Evolutionary conservation across 2,888 invertebrate genomes (phyloP).

Genomic region (Tetheella fluctuosa): DNA sequence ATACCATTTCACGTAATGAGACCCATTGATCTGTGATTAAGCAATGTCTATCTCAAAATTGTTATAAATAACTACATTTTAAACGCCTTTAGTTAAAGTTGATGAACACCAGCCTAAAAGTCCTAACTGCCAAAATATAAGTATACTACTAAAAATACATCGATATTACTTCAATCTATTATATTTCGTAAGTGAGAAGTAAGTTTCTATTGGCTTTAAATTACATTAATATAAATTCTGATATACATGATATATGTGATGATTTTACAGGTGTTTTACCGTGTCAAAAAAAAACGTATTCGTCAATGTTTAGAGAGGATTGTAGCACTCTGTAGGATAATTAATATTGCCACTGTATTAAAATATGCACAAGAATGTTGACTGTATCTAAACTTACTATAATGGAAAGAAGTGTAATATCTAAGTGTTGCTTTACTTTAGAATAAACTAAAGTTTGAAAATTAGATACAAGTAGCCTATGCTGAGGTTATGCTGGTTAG

Average conservation of each 20-base stretch:
- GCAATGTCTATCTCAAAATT: no score
- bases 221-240: not conserved
- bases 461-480: constrained; percentile 46
- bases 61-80: no score
- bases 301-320: constrained; percentile 42
- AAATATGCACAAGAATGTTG: constrained; percentile 49
- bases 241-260: not conserved
- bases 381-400: constrained; percentile 42
- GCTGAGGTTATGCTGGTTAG: constrained; percentile 56
- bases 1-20: no score
- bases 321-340: constrained; percentile 69
- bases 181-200: not conserved
- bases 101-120: not conserved
- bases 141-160: not conserved
- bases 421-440: constrained; percentile 66
- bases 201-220: not conserved
- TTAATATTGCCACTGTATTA: constrained; percentile 48
- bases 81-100: no score
- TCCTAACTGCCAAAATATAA: not conserved
- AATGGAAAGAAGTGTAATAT: constrained; percentile 31
- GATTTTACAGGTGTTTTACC: constrained; percentile 4
- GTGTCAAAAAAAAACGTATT: constrained; percentile 8
- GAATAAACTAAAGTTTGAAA: constrained; percentile 42
- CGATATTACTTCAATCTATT: not conserved
- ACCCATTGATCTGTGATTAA: no score